phyloP scores from a whole-genome alignment of 2,113 vertebrate species.

The Scomber japonicus region DNA sequence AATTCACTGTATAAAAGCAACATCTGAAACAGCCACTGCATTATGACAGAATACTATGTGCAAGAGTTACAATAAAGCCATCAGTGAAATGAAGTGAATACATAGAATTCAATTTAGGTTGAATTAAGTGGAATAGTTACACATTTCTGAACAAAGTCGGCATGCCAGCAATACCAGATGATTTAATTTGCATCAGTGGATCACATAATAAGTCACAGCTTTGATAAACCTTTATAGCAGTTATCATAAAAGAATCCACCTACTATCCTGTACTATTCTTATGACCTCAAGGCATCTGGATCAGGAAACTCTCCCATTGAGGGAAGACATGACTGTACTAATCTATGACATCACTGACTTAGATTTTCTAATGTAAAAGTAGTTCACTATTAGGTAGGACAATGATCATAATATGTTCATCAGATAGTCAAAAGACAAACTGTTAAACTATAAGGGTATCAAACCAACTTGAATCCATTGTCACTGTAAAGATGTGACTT shows the following conservation, averaged over 20 bases:
- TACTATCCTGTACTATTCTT: background rate
- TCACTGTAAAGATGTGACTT: background rate
- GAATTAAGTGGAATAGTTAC: too few species aligned
- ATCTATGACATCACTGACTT: constrained; percentile 22
- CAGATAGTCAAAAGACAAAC: background rate
- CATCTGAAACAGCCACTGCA: background rate
- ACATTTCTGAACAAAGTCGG: too few species aligned
- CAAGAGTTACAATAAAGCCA: too few species aligned
- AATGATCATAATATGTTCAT: background rate
- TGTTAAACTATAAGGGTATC: background rate
- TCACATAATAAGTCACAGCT: too few species aligned
- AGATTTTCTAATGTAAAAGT: constrained; percentile 8
- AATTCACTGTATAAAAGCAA: background rate
- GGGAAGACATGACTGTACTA: constrained; percentile 25
- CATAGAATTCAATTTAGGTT: too few species aligned
- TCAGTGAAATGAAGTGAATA: too few species aligned
- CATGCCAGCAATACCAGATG: too few species aligned
- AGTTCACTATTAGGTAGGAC: background rate
- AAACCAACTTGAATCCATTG: background rate
- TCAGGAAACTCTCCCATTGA: constrained; percentile 34
- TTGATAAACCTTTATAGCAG: background rate
- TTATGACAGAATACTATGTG: too few species aligned
- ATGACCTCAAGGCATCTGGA: constrained; percentile 15
- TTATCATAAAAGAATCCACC: background rate
- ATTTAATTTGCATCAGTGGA: too few species aligned